Evolutionary conservation across 2,113 vertebrate species (phyloP), one percentile per base, ranked within the genome.

Genomic region (Brachirus orientalis): DNA sequence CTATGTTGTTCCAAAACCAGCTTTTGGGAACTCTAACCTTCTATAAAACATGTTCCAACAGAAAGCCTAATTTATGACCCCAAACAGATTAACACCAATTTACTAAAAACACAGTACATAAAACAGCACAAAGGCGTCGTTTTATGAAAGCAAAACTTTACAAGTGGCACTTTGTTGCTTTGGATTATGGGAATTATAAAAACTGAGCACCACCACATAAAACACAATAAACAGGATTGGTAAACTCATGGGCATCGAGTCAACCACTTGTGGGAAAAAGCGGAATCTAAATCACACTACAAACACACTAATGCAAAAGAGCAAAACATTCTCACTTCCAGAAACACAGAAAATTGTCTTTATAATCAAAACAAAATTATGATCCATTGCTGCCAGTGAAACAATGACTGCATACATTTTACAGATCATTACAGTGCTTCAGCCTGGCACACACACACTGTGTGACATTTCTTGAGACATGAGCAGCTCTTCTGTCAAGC

Each of bases 161-260:
- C 60, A 43, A 86, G 79, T 46, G 75, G 52, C 64, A 71, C 67
- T 79, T 72, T 56, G 69, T 84, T 78, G 48, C 65, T 50, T 55
- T 58, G 78, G 79, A 83, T 83, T 85, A 83, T 72, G 69, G 75
- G 73, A 56, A 75, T 74, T 85, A 65, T 85, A 89, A 89, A 90
- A 86, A 81, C 41, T 51, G 56, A 85, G 66, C 77, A 69, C 65
- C 56, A 64, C 72, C 66, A 75, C 63, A 85, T 77, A 74, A 84
- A 85, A 79, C 64, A 75, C 72, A 78, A 58, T 76, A 60, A 85
- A 82, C 59, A 61, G 44, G 40, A 66, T 60, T 76, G 73, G 70
- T 75, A 66, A 80, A 84, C 62, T 75, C 55, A 1, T 43, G 60
- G 76, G 55, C 54, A 77, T 66, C 38, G 53, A 72, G 61, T 62